A percentile compares a stretch with the other conserved stretches of the same genome.
Conservation (phyloP, 2,113 vertebrate genomes). For the Gobiocypris rarus region DNA sequence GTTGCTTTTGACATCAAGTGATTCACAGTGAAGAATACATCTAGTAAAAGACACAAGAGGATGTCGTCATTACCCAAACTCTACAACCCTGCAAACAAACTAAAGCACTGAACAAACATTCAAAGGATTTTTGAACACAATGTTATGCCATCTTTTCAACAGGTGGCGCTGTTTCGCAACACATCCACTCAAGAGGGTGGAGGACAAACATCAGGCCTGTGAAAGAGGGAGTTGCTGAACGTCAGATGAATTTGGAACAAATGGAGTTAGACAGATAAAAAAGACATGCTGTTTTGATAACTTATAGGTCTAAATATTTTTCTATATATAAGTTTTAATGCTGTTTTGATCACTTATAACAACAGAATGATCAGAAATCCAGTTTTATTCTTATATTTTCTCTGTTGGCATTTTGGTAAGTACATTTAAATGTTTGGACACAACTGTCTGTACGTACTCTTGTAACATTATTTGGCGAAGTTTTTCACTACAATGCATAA, state of each 20-base stretch:
- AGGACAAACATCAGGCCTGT: background rate
- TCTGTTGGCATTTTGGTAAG: conserved; percentile 7
- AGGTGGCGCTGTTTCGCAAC: background rate
- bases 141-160: background rate
- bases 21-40: background rate
- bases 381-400: background rate
- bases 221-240: background rate
- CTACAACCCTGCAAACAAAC: background rate
- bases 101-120: background rate
- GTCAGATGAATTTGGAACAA: background rate
- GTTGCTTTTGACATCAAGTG: background rate
- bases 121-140: background rate
- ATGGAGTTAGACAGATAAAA: background rate
- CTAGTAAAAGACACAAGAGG: background rate
- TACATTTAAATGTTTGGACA: background rate
- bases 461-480: background rate
- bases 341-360: background rate
- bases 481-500: background rate
- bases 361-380: conserved; percentile 10
- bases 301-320: background rate
- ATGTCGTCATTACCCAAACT: background rate
- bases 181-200: background rate
- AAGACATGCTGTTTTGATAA: background rate
- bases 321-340: background rate
- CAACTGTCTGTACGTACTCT: background rate